Conservation (phyloP, 2,113 vertebrate species). For the Hemiscyllium ocellatum region DNA sequence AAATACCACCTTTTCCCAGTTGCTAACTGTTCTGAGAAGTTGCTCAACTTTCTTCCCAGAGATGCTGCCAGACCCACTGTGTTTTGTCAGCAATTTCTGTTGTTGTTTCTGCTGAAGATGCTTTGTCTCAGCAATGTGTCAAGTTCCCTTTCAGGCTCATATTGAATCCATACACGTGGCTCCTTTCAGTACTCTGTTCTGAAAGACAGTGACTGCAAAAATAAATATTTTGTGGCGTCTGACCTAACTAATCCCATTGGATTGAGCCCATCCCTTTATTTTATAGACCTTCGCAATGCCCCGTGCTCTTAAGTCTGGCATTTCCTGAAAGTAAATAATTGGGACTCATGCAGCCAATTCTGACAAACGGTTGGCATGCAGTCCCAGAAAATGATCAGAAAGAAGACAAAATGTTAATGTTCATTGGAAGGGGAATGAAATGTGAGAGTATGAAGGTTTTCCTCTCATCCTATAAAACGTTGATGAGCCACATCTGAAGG, state of each 20-base stretch:
- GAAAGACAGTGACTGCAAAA: neutral
- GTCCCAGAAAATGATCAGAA: too few relatives aligned
- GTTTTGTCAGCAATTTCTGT: too few relatives aligned
- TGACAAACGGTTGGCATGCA: neutral
- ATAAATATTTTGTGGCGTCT: neutral
- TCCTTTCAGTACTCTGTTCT: neutral
- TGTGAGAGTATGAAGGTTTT: too few relatives aligned
- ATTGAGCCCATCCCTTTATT: neutral
- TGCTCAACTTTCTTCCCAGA: too few relatives aligned
- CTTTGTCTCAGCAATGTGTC: neutral
- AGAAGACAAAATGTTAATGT: too few relatives aligned
- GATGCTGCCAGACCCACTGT: too few relatives aligned
- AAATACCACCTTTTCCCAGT: too few relatives aligned
- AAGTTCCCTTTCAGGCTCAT: neutral
- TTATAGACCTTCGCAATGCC: neutral
- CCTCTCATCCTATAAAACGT: too few relatives aligned
- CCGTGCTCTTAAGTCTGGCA: neutral
- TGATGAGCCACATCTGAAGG: too few relatives aligned
- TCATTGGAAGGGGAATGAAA: too few relatives aligned
- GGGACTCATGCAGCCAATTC: neutral
- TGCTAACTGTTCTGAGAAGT: too few relatives aligned
- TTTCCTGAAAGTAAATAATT: neutral
- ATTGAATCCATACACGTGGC: neutral
- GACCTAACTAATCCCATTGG: neutral
- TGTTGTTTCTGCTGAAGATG: neutral